Base-by-base conservation (phyloP, 2,888 invertebrate species). In the Lasioglossum malachurum region DNA sequence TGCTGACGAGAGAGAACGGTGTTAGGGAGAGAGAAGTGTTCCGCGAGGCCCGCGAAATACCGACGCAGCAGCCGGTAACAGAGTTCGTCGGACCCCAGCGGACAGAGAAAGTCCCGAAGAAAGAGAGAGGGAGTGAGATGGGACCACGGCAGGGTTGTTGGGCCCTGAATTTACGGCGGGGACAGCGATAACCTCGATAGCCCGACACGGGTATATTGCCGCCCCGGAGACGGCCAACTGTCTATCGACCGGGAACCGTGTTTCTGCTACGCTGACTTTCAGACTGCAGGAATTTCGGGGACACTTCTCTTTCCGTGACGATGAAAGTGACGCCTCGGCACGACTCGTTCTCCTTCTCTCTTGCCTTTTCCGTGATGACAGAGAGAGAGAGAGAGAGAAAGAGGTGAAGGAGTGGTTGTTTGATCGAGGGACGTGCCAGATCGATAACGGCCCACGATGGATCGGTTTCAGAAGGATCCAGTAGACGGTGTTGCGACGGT, bases 141-240 rank as follows among this genome's bases (percentile, higher is more conserved):
- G 76, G 79, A 46, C 23, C 53, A 49, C 81, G 80, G 82, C 77
- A 78, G 91, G 84, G 87, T 88, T 92, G 92, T 91, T 87, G 89
- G 84, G 75, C 75, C 78, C 82, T 91, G 91, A 92, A 92, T 92
- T 92, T 92, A 92, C 92, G 89, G 77, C 91, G 82, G 44, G 82
- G 87, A 86, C 87, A 80, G 87, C 91, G 93, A 92, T 93, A 92
- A 93, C 91, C 93, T 91, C 90, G 92, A 91, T 91, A 92, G 88
- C 86, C 89, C 88, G 88, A 92, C 91, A 90, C 87, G 87, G 80
- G 83, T 88, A 87, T 88, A 88, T 77, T 74, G 80, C 84, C 78
- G 83, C 79, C 86, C 78, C 78, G 86, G 86, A 90, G 84, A 83
- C 84, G 86, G 77, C 79, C 83, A 88, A 86, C 82, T 90, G 89